A percentile compares a stretch with the other conserved stretches of the same genome.
These are phyloP conservation scores for Paracyprichromis sp. DNA, from an alignment of 2,113 vertebrate genomes.

Conservation along the genomic window DNA sequence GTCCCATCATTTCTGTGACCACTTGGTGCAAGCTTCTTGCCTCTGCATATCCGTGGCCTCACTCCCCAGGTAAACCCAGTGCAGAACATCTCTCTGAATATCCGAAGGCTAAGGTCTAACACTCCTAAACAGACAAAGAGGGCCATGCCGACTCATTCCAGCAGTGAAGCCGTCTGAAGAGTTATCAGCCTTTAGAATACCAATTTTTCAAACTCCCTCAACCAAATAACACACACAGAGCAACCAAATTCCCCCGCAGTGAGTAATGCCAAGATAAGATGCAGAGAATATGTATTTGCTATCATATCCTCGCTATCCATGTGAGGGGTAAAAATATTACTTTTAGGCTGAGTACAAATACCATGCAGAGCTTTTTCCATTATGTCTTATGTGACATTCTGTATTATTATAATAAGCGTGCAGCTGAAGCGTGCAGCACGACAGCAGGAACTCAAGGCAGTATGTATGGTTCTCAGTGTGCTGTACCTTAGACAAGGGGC, in stretches of 20 bases:
- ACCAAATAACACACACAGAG: constrained; percentile 26
- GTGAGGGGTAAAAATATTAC: constrained; percentile 6
- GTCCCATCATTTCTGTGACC: background rate
- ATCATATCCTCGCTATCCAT: background rate
- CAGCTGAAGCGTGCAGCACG: constrained; percentile 15
- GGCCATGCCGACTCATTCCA: constrained; percentile 57
- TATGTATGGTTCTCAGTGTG: constrained; percentile 57
- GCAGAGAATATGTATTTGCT: constrained; percentile 19
- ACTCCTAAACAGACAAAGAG: constrained; percentile 28
- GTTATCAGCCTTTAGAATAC: constrained; percentile 49
- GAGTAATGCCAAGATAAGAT: constrained; percentile 20
- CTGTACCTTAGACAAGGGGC: constrained; percentile 52
- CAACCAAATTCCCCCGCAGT: constrained; percentile 16
- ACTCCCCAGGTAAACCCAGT: constrained; percentile 30
- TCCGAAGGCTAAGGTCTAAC: constrained; percentile 33
- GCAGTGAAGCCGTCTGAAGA: constrained; percentile 47
- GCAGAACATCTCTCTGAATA: constrained; percentile 36
- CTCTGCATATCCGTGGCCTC: background rate
- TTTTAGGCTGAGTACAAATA: constrained; percentile 7
- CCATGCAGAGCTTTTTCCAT: background rate
- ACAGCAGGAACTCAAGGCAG: constrained; percentile 36
- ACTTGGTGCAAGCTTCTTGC: background rate
- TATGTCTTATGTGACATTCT: constrained; percentile 2
- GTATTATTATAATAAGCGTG: constrained; percentile 16
- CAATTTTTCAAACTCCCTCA: constrained; percentile 46